Evolutionary conservation across 2,797 vertebrate species (phyloP).

Genomic region (Pseudocheirus occidentalis): DNA sequence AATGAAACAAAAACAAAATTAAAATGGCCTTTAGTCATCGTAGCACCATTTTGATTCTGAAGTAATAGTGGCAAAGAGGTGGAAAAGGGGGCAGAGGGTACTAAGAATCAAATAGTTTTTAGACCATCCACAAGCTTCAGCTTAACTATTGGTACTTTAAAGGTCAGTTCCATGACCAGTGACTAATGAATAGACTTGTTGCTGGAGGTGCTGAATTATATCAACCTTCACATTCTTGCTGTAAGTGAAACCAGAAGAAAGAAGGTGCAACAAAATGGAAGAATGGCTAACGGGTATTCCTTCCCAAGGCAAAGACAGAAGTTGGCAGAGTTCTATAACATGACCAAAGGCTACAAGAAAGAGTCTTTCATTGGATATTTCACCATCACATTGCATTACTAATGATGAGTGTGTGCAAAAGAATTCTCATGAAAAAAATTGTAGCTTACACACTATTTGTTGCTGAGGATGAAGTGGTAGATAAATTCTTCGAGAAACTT

Average conservation of each 20-base stretch:
- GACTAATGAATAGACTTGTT: background rate
- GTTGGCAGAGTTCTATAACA: background rate
- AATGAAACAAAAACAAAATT: background rate
- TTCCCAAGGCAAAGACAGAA: background rate
- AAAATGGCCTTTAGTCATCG: background rate
- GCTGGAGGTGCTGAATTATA: background rate
- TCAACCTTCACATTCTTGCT: background rate
- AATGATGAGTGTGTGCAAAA: background rate
- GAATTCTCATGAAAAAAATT: background rate
- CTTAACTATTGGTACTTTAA: background rate
- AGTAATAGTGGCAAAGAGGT: background rate
- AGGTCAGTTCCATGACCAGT: background rate
- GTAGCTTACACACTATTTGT: background rate
- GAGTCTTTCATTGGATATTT: background rate
- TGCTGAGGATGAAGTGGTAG: background rate
- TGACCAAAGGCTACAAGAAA: background rate
- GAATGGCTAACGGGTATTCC: background rate
- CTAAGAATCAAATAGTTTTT: background rate
- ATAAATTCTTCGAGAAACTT: background rate
- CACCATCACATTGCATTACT: background rate
- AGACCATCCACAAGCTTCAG: background rate
- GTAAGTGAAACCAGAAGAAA: background rate
- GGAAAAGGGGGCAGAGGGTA: background rate
- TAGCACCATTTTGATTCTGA: background rate
- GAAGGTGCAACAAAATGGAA: background rate